Percentiles rank a stretch among this genome's conserved stretches.
Evolutionary conservation across 2,113 vertebrate species (phyloP).

Genomic region (Pituophis catenifer): DNA sequence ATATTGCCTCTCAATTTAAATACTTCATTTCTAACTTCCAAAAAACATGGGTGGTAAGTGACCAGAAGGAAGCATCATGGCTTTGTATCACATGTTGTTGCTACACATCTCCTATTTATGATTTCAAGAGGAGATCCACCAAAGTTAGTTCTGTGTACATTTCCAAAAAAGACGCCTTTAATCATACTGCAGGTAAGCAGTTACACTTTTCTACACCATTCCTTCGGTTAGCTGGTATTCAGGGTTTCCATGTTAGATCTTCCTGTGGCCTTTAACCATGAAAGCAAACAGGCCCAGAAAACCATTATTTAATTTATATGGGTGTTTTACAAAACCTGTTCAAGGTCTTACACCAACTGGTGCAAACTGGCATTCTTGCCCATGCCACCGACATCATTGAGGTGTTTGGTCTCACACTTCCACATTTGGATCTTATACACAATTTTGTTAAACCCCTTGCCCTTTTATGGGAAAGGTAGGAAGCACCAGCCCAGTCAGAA

Average conservation of each 20-base stretch:
- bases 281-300: constrained; percentile 51
- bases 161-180: background rate
- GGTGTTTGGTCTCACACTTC: constrained; percentile 6
- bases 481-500: constrained; percentile 15
- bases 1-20: background rate
- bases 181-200: background rate
- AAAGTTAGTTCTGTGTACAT: background rate
- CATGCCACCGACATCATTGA: constrained; percentile 1
- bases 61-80: background rate
- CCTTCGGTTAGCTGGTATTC: background rate
- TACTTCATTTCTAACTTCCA: background rate
- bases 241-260: constrained; percentile 43
- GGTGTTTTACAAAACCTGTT: constrained; percentile 25
- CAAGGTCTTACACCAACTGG: background rate
- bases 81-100: rapidly evolving
- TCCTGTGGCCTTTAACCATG: constrained; percentile 45
- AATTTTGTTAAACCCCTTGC: constrained; percentile 17
- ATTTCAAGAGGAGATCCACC: background rate
- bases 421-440: background rate
- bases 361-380: constrained; percentile 3
- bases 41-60: background rate
- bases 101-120: background rate
- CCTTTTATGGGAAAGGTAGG: constrained; percentile 26
- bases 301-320: constrained; percentile 39
- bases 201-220: background rate